These are phyloP conservation scores for Pristionchus exspectatus DNA, from an alignment of 2,888 invertebrate species.

Conservation along the genomic window DNA sequence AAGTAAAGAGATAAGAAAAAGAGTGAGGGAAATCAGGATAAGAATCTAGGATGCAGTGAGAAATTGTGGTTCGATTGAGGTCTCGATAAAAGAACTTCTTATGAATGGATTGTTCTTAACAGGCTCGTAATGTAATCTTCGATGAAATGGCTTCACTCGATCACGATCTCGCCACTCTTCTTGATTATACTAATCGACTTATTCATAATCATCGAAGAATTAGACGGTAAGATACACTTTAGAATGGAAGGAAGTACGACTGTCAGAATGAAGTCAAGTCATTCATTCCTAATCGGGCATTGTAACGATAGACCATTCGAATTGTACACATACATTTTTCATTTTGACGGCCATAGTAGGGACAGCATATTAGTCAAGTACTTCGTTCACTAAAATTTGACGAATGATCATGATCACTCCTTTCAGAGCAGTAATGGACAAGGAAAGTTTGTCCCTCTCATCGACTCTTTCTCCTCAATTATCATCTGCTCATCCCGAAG, in stretches of 20 bases:
- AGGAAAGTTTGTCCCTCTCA: neutral
- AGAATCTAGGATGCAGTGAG: neutral
- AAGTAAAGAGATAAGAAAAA: neutral
- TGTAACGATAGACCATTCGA: neutral
- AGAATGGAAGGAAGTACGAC: neutral
- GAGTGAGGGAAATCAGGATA: slow-evolving; percentile 26
- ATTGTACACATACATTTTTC: no score
- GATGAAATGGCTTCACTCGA: slow-evolving; percentile 52
- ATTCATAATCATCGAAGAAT: slow-evolving; percentile 19
- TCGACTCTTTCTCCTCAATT: slow-evolving; percentile 12
- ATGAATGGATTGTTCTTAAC: neutral
- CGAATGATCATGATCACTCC: no score
- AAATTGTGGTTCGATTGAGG: neutral
- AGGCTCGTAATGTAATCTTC: slow-evolving; percentile 43
- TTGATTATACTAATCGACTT: slow-evolving; percentile 14
- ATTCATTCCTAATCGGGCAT: no score
- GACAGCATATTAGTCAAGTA: no score
- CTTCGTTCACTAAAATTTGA: no score
- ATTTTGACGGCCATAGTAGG: no score
- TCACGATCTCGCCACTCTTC: slow-evolving; percentile 38
- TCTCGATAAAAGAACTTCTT: neutral
- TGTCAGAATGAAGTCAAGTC: neutral
- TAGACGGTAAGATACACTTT: neutral
- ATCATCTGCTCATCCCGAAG: neutral
- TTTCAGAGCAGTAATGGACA: neutral